These are phyloP conservation scores for Amphibalanus amphitrite DNA, from an alignment of 1,140 invertebrate genomes.

Conservation along the genomic window DNA sequence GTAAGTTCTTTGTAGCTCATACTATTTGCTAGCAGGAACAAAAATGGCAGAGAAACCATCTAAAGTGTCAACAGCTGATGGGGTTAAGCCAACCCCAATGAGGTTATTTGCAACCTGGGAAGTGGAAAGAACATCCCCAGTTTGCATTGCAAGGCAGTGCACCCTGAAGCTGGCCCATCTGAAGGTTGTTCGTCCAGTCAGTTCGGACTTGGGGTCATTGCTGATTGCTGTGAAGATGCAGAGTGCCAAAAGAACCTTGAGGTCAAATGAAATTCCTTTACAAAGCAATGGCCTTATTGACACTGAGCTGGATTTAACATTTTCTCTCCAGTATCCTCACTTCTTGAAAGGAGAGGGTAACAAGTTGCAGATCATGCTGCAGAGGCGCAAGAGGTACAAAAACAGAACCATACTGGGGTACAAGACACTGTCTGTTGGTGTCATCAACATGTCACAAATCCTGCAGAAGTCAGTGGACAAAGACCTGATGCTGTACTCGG, in stretches of 20 bases:
- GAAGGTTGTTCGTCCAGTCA: slow-evolving; percentile 59
- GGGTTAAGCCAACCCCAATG: slow-evolving; percentile 74
- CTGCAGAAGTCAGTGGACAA: background rate
- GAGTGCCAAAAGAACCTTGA: slow-evolving; percentile 75
- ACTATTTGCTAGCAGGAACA: too few species aligned
- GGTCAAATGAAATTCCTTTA: slow-evolving; percentile 86
- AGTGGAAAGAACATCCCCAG: slow-evolving; percentile 84
- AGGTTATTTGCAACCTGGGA: slow-evolving; percentile 94
- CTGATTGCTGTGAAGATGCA: slow-evolving; percentile 93
- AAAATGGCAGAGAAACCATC: too few species aligned
- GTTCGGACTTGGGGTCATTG: slow-evolving; percentile 68
- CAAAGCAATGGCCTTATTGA: slow-evolving; percentile 54
- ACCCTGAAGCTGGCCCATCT: slow-evolving; percentile 74
- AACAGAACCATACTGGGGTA: slow-evolving; percentile 94
- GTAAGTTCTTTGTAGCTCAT: too few species aligned
- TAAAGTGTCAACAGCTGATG: too few species aligned
- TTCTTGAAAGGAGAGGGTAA: slow-evolving; percentile 94
- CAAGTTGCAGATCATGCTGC: slow-evolving; percentile 76
- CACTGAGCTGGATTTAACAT: slow-evolving; percentile 81
- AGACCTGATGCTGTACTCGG: slow-evolving; percentile 55
- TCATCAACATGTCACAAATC: slow-evolving; percentile 80
- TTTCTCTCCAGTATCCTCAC: slow-evolving; percentile 86
- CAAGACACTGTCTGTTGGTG: slow-evolving; percentile 86
- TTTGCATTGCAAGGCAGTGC: slow-evolving; percentile 91
- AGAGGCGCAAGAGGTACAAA: slow-evolving; percentile 91